Conservation (phyloP, 1,140 invertebrate genomes). For the Augochlora pura region DNA sequence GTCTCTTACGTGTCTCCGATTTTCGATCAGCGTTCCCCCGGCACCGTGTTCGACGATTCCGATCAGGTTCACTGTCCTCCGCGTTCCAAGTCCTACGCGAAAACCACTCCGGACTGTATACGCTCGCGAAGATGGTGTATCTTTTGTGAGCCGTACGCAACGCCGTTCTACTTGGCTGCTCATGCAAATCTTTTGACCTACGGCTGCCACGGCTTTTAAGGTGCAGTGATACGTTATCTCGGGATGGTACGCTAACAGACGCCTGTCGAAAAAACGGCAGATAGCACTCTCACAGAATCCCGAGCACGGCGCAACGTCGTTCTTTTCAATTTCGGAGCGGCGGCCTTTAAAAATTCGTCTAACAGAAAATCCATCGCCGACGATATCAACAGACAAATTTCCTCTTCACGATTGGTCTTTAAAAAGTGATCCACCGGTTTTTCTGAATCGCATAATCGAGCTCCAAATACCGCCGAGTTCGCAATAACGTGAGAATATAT, state of each 20-base stretch:
- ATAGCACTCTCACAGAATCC: background rate
- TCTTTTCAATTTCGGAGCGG: background rate
- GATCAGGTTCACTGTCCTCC: background rate
- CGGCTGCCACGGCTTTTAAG: slow-evolving; percentile 23
- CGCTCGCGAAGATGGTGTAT: slow-evolving; percentile 29
- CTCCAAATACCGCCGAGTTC: no score
- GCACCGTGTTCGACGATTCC: background rate
- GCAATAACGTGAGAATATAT: no score
- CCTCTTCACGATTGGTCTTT: no score
- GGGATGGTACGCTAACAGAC: background rate
- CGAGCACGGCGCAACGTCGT: no score
- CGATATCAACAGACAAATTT: no score
- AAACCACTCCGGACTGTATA: background rate
- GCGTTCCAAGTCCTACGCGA: background rate
- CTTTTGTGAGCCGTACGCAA: slow-evolving; percentile 37
- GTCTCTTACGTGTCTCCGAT: background rate
- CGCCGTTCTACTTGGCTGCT: slow-evolving; percentile 42
- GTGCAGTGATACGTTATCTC: slow-evolving; percentile 26
- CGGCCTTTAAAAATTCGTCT: no score
- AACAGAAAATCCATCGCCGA: no score
- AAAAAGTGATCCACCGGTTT: no score
- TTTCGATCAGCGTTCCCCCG: background rate
- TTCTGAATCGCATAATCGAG: no score
- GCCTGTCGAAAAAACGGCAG: background rate
- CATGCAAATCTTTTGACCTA: slow-evolving; percentile 52